Evolutionary conservation across 2,888 invertebrate genomes (phyloP).

Genomic region (Eilema depressum): DNA sequence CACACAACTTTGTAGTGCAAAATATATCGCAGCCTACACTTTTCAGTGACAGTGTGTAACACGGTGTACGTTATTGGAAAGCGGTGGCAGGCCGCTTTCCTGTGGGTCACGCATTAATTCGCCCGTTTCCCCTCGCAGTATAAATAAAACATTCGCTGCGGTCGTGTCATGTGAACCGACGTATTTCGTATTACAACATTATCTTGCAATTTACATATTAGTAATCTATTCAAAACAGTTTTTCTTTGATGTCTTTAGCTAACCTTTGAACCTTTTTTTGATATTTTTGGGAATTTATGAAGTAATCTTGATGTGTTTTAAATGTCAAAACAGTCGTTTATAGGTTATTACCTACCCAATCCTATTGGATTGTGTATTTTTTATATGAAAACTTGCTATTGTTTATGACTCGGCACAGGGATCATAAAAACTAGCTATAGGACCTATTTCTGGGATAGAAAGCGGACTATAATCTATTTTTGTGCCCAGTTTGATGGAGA

Average conservation of each 20-base stretch:
- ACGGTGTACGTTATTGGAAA: slow-evolving; percentile 36
- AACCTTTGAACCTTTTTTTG: slow-evolving; percentile 65
- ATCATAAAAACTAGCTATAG: too few species aligned
- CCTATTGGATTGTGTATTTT: background rate
- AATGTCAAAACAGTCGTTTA: background rate
- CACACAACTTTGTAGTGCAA: background rate
- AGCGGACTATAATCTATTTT: too few species aligned
- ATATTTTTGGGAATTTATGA: slow-evolving; percentile 47
- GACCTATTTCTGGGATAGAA: too few species aligned
- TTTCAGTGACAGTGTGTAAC: slow-evolving; percentile 19
- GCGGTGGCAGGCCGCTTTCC: slow-evolving; percentile 43
- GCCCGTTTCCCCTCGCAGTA: slow-evolving; percentile 53
- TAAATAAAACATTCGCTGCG: slow-evolving; percentile 71
- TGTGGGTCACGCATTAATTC: slow-evolving; percentile 57
- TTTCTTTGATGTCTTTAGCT: slow-evolving; percentile 75
- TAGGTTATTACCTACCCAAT: too few species aligned
- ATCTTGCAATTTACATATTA: slow-evolving; percentile 78
- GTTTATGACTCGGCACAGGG: too few species aligned
- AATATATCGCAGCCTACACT: background rate
- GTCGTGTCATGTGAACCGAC: slow-evolving; percentile 60
- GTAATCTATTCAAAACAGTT: slow-evolving; percentile 70
- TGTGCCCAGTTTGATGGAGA: too few species aligned
- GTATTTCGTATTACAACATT: slow-evolving; percentile 71
- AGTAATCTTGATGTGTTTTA: slow-evolving; percentile 3
- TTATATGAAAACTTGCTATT: too few species aligned